Percentiles rank a stretch among this genome's conserved stretches.
phyloP scores from a whole-genome alignment of 2,797 vertebrate genomes.

The Podarcis lilfordi region DNA sequence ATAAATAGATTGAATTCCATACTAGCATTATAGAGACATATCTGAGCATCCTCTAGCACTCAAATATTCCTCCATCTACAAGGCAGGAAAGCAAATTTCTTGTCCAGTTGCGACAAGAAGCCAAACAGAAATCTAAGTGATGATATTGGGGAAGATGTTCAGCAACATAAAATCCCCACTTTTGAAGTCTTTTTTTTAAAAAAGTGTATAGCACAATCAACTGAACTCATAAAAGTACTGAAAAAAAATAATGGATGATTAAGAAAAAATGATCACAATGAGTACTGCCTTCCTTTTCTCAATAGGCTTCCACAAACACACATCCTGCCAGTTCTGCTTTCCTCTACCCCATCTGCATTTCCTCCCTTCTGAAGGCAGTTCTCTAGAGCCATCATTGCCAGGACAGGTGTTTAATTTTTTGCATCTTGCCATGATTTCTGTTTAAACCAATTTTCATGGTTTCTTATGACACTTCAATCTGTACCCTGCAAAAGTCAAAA shows the following conservation, averaged over 20 bases:
- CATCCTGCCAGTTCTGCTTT: background rate
- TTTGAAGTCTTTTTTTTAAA: background rate
- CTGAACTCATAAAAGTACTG: background rate
- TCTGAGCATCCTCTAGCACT: background rate
- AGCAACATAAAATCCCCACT: slow-evolving; percentile 19
- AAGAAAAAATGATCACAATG: too few relatives aligned
- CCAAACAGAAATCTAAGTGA: background rate
- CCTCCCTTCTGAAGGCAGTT: background rate
- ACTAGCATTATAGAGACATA: background rate
- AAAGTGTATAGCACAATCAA: background rate
- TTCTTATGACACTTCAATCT: background rate
- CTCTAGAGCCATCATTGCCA: background rate
- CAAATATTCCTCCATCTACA: background rate
- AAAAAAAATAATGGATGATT: background rate
- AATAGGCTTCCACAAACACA: background rate
- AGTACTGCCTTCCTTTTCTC: background rate
- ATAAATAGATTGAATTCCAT: background rate
- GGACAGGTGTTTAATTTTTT: background rate
- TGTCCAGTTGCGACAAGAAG: background rate
- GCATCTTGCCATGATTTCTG: background rate
- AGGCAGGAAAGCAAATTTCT: background rate
- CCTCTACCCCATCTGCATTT: background rate
- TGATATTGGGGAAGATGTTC: background rate
- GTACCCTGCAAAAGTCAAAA: background rate
- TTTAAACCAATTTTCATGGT: background rate